Evolutionary conservation across 2,113 vertebrate genomes (phyloP).

Genomic region (Dendropsophus ebraccatus): DNA sequence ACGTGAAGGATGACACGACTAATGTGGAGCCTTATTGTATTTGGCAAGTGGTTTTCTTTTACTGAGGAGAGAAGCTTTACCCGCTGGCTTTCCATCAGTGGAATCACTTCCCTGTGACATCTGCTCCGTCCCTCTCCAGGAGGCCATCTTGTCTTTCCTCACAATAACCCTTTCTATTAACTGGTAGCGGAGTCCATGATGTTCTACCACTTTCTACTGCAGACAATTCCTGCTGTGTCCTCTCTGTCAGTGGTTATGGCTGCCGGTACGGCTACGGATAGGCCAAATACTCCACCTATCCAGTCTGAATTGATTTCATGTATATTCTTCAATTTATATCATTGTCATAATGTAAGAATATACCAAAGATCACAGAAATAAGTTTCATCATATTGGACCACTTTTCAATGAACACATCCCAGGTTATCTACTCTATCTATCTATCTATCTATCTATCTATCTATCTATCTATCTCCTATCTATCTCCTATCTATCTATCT

Average conservation of each 20-base stretch:
- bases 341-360: slow-evolving; percentile 1
- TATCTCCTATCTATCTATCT: not conserved
- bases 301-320: not conserved
- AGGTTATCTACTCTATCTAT: not conserved
- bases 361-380: slow-evolving; percentile 5
- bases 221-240: not conserved
- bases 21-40: slow-evolving; percentile 43
- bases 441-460: not conserved
- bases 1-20: slow-evolving; percentile 53
- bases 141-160: slow-evolving; percentile 37
- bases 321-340: slow-evolving; percentile 3
- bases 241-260: not conserved
- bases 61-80: not conserved
- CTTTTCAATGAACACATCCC: not conserved
- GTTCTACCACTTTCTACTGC: not conserved
- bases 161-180: slow-evolving; percentile 46
- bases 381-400: not conserved
- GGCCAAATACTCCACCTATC: not conserved
- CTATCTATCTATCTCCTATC: not conserved
- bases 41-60: slow-evolving; percentile 61
- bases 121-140: slow-evolving; percentile 36
- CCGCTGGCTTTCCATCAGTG: slow-evolving; percentile 51
- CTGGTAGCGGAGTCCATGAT: not conserved
- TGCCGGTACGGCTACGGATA: not conserved
- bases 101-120: slow-evolving; percentile 53